These are phyloP conservation scores for Mellilla xanthometata DNA, from an alignment of 2,888 invertebrate genomes.

Conservation along the genomic window DNA sequence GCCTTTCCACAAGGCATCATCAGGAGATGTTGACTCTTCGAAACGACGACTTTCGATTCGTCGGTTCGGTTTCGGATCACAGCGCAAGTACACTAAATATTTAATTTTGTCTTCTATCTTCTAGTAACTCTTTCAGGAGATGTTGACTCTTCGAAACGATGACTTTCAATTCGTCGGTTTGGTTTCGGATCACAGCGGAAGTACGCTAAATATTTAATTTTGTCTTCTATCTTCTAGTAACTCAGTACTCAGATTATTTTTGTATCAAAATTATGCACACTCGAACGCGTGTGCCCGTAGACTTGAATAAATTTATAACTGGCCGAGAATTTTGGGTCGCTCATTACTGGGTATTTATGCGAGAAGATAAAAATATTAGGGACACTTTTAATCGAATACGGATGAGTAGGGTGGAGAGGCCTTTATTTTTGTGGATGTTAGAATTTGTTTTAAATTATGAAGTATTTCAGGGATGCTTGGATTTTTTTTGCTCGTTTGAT, in stretches of 20 bases:
- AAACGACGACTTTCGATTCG: too few species aligned
- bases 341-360: conserved; percentile 81
- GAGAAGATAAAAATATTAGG: conserved; percentile 82
- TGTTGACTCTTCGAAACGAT: too few species aligned
- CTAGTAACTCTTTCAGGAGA: too few species aligned
- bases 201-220: too few species aligned
- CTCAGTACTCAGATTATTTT: conserved; percentile 69
- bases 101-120: too few species aligned
- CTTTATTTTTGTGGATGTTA: conserved; percentile 44
- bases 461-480: conserved; percentile 2
- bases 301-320: conserved; percentile 78
- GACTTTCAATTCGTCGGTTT: too few species aligned
- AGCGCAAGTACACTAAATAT: too few species aligned
- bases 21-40: too few species aligned
- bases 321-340: conserved; percentile 71
- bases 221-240: too few species aligned
- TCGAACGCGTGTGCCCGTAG: conserved; percentile 61
- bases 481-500: background rate
- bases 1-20: too few species aligned
- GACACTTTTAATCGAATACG: conserved; percentile 78
- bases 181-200: too few species aligned
- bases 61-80: too few species aligned
- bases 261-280: conserved; percentile 81
- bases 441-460: conserved; percentile 17
- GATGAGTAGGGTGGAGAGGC: conserved; percentile 65